Percentiles rank a stretch among this genome's conserved stretches.
These are phyloP conservation scores for Tragelaphus buxtoni DNA, from an alignment of 2,113 vertebrate species.

Conservation along the genomic window DNA sequence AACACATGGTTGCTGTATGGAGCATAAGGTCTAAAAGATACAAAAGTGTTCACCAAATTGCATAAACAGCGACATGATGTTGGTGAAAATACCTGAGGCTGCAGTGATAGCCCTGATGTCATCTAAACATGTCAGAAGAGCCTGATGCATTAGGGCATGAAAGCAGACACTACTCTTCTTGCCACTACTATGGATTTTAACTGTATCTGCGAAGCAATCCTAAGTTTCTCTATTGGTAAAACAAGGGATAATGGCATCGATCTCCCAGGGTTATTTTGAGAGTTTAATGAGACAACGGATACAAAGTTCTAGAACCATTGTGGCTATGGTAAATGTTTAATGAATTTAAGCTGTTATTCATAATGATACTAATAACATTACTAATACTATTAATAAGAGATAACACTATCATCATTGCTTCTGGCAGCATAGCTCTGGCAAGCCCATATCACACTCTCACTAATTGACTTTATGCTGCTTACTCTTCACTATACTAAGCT, in stretches of 20 bases:
- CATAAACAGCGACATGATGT: neutral
- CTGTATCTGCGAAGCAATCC: neutral
- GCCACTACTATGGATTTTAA: neutral
- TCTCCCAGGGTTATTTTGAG: neutral
- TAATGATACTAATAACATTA: neutral
- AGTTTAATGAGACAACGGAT: neutral
- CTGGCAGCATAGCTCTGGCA: neutral
- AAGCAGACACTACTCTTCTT: slow-evolving; percentile 16
- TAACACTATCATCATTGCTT: neutral
- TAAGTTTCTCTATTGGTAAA: neutral
- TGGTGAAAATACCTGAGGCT: neutral
- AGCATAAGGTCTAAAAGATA: slow-evolving; percentile 44
- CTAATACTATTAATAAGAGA: neutral
- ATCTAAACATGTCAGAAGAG: neutral
- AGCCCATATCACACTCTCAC: neutral
- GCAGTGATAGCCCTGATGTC: neutral
- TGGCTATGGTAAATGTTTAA: neutral
- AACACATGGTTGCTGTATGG: neutral
- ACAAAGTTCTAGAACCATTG: slow-evolving; percentile 27
- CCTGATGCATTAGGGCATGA: neutral
- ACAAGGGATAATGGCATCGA: neutral
- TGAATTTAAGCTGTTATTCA: neutral
- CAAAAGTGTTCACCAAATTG: neutral
- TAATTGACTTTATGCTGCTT: neutral
- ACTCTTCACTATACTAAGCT: neutral